Conservation (phyloP, 2,113 vertebrate species). For the Crotalus viridis region DNA sequence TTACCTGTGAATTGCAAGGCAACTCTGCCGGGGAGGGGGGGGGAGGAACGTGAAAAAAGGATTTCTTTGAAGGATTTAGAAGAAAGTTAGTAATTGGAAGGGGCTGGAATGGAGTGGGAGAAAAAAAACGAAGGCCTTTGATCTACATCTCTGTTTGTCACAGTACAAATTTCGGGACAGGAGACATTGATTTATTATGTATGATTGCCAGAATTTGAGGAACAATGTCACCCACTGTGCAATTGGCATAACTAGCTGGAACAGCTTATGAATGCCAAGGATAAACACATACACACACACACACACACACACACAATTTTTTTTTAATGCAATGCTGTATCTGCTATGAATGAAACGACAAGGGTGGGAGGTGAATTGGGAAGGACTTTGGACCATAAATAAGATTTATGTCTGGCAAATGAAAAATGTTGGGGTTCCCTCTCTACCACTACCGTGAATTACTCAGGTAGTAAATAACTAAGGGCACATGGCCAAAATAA, state of each 20-base stretch:
- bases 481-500: not conserved
- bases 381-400: not conserved
- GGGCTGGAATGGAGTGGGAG: not conserved
- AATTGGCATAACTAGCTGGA: constrained; percentile 17
- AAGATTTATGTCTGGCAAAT: not conserved
- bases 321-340: not conserved
- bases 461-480: not conserved
- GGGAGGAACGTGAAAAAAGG: constrained; percentile 6
- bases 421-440: not conserved
- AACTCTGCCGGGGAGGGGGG: not conserved
- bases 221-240: constrained; percentile 20
- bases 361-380: not conserved
- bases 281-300: not conserved
- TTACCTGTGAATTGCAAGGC: constrained; percentile 36
- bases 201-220: constrained; percentile 19
- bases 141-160: constrained; percentile 42
- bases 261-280: constrained; percentile 12
- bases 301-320: not conserved
- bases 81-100: constrained; percentile 14
- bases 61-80: constrained; percentile 22
- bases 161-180: constrained; percentile 28
- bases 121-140: constrained; percentile 11
- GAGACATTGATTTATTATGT: constrained; percentile 51
- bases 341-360: not conserved
- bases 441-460: not conserved